Evolutionary conservation across 2,113 vertebrate species (phyloP).

Genomic region (Turnix velox): DNA sequence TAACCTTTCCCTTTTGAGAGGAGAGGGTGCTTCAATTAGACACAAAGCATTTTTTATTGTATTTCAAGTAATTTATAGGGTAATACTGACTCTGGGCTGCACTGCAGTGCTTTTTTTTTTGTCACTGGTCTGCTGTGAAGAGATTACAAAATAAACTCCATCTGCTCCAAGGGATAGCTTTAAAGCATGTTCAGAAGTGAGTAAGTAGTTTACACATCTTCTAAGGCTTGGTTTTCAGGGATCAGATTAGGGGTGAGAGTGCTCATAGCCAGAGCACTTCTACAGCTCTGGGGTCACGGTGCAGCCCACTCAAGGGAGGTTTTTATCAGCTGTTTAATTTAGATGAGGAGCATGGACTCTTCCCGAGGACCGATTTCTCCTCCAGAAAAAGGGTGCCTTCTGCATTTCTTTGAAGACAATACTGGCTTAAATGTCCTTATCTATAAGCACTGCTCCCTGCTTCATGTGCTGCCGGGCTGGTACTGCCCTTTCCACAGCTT

Average conservation of each 20-base stretch:
- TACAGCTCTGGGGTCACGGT: background rate
- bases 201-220: background rate
- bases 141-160: constrained; percentile 51
- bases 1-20: background rate
- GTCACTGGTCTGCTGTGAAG: constrained; percentile 8
- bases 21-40: background rate
- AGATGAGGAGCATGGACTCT: background rate
- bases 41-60: background rate
- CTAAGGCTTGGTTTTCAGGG: background rate
- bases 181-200: constrained; percentile 20
- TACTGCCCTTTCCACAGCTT: background rate
- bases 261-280: background rate
- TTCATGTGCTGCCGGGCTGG: background rate
- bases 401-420: background rate
- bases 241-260: background rate
- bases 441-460: background rate
- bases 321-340: background rate
- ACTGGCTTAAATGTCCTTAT: background rate
- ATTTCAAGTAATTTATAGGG: background rate
- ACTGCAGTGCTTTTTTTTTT: background rate
- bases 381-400: background rate
- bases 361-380: background rate
- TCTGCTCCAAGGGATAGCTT: constrained; percentile 42
- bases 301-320: background rate
- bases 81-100: background rate